Conservation (phyloP, 2,797 vertebrate species). For the Orientallactaga sibirica region DNA sequence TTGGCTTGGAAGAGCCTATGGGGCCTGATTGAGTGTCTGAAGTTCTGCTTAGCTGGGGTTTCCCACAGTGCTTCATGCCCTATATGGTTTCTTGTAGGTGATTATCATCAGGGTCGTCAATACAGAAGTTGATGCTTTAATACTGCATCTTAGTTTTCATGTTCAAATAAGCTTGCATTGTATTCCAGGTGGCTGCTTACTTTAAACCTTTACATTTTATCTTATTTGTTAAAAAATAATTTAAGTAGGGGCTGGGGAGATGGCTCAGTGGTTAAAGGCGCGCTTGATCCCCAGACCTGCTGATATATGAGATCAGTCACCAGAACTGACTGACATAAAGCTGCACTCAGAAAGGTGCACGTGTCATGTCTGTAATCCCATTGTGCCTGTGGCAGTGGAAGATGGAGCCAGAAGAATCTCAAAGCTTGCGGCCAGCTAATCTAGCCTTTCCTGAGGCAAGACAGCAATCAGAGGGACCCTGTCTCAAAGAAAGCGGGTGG, state of each 20-base stretch:
- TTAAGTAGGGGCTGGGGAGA: neutral
- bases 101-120: neutral
- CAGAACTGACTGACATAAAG: too few species aligned
- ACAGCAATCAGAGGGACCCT: too few species aligned
- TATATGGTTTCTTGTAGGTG: constrained; percentile 32
- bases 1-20: neutral
- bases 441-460: too few species aligned
- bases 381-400: too few species aligned
- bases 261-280: too few species aligned
- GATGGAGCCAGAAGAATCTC: too few species aligned
- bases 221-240: constrained; percentile 27
- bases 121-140: constrained; percentile 23
- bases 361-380: too few species aligned
- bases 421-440: too few species aligned
- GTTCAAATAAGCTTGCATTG: constrained; percentile 51
- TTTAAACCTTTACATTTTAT: constrained; percentile 43
- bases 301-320: too few species aligned
- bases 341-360: too few species aligned
- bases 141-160: constrained; percentile 40
- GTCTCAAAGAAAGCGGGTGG: too few species aligned
- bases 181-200: constrained; percentile 2
- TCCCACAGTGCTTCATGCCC: neutral
- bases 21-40: neutral
- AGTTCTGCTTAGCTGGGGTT: neutral
- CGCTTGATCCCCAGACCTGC: too few species aligned